Percentiles rank a stretch among this genome's conserved stretches.
These are phyloP conservation scores for Excalfactoria chinensis DNA, from an alignment of 2,113 vertebrate genomes.

Conservation along the genomic window DNA sequence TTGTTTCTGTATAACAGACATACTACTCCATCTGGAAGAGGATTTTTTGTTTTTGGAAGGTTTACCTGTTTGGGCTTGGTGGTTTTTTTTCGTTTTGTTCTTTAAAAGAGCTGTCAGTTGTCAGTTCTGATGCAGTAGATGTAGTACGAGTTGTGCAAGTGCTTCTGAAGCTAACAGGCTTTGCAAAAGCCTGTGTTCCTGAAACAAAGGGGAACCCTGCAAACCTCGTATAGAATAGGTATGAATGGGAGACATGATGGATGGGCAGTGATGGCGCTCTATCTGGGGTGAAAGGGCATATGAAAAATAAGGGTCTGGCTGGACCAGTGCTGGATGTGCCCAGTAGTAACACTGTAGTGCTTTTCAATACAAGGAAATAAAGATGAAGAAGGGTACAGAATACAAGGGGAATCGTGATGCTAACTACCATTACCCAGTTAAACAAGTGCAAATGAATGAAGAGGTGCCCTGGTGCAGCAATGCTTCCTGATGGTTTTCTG, in stretches of 20 bases:
- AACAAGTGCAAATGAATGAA: neutral
- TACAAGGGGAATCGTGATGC: neutral
- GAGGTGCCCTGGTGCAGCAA: neutral
- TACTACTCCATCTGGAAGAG: neutral
- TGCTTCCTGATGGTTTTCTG: neutral
- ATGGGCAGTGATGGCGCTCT: neutral
- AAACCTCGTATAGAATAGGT: neutral
- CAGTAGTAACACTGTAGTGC: neutral
- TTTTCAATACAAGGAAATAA: neutral
- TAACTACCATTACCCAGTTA: neutral
- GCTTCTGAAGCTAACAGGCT: neutral
- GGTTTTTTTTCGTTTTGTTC: neutral
- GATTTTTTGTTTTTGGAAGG: neutral
- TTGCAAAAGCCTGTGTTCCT: slow-evolving; percentile 5
- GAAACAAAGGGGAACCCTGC: neutral
- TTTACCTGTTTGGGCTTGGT: neutral
- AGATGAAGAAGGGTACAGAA: neutral
- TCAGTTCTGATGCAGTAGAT: neutral
- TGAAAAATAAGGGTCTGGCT: neutral
- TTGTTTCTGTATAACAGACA: neutral
- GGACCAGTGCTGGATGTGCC: neutral
- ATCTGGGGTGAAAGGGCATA: neutral
- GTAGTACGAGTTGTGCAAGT: neutral
- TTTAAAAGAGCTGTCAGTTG: neutral
- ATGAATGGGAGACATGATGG: neutral